Conservation (phyloP, 2,797 vertebrate genomes). For the Acridotheres tristis region DNA sequence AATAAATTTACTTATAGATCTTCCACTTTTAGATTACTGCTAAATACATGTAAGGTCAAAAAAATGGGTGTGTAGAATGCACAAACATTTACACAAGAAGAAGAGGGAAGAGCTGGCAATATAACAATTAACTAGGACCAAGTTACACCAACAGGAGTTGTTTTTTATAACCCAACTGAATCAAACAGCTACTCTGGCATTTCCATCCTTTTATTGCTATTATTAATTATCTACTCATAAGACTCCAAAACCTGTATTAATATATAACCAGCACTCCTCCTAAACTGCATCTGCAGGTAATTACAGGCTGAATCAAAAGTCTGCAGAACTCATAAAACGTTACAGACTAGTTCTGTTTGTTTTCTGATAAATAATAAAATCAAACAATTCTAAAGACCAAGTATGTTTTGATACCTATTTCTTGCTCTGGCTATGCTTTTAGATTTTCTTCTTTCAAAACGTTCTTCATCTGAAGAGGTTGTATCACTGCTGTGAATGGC, state of each 20-base stretch:
- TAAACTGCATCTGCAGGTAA: background rate
- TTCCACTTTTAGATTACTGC: background rate
- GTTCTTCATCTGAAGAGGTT: constrained; percentile 97
- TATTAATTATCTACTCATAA: background rate
- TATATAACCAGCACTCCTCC: background rate
- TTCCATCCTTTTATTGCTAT: background rate
- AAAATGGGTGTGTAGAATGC: background rate
- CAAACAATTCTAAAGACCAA: background rate
- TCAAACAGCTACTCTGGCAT: background rate
- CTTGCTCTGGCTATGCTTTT: constrained; percentile 98
- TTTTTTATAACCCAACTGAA: background rate
- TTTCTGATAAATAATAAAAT: background rate
- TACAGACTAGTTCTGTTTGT: background rate
- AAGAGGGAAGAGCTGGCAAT: background rate
- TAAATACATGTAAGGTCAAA: background rate
- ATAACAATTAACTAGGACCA: background rate
- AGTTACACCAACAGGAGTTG: background rate
- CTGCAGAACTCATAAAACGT: background rate
- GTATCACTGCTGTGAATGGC: constrained; percentile 99
- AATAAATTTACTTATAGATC: background rate
- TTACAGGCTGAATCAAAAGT: background rate
- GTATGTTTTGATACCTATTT: constrained; percentile 83
- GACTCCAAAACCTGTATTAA: background rate
- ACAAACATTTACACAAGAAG: background rate
- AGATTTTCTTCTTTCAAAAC: constrained; percentile 97